Percentiles rank a stretch among this genome's conserved stretches.
Evolutionary conservation across 1,140 invertebrate genomes (phyloP).

Genomic region (Lordiphosa clarofinis): DNA sequence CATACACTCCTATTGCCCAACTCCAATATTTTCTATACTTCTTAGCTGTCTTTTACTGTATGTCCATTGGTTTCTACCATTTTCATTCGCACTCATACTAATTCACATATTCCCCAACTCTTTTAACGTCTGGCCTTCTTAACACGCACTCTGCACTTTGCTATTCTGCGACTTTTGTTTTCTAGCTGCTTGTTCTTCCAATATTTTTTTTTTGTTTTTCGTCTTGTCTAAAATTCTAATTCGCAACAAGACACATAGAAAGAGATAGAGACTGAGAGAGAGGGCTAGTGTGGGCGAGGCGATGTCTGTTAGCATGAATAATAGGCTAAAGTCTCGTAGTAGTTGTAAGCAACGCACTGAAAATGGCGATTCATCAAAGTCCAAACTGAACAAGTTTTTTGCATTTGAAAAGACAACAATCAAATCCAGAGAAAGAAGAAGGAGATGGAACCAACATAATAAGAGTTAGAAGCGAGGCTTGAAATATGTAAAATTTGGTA

Average conservation of each 20-base stretch:
- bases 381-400: constrained; percentile 72
- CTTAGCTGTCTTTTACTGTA: constrained; percentile 1
- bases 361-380: constrained; percentile 76
- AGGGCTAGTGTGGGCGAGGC: constrained; percentile 5
- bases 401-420: constrained; percentile 58
- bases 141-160: constrained; percentile 72
- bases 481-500: constrained; percentile 7
- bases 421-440: constrained; percentile 16
- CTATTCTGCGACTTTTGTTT: constrained; percentile 41
- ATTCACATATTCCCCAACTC: constrained; percentile 27
- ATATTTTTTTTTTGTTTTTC: too few relatives aligned
- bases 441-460: constrained; percentile 6
- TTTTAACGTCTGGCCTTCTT: constrained; percentile 34
- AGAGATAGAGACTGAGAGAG: background rate
- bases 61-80: constrained; percentile 10
- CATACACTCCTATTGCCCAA: background rate
- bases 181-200: constrained; percentile 6
- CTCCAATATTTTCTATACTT: background rate
- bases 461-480: constrained; percentile 7
- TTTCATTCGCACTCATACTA: constrained; percentile 8
- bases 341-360: constrained; percentile 39
- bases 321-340: constrained; percentile 32
- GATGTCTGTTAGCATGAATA: constrained; percentile 52
- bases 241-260: constrained; percentile 29
- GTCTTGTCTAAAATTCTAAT: constrained; percentile 27